Conservation (phyloP, 1,140 invertebrate genomes). For the Trichonephila clavata region DNA sequence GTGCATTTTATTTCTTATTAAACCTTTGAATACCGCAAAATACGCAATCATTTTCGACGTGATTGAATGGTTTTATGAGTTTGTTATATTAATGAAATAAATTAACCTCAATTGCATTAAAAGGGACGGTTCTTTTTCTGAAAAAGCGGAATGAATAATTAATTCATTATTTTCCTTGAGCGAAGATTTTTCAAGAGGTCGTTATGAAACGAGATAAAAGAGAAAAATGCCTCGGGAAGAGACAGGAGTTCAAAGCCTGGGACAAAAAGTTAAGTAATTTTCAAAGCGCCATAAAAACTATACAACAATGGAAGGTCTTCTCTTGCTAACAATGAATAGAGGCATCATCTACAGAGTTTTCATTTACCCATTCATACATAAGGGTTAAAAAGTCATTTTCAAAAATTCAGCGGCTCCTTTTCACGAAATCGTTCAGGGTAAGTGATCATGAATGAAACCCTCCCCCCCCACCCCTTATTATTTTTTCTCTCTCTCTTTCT, state of each 20-base stretch:
- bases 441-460: constrained; percentile 42
- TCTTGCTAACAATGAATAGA: constrained; percentile 44
- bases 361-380: constrained; percentile 40
- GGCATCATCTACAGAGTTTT: neutral
- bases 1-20: no score
- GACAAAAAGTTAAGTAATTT: neutral
- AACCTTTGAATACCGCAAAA: no score
- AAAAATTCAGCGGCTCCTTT: neutral
- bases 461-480: neutral
- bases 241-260: neutral
- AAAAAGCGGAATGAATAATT: neutral
- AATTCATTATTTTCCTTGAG: neutral
- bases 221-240: neutral
- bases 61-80: no score
- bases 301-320: constrained; percentile 8
- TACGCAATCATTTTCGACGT: no score
- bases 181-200: neutral
- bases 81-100: no score
- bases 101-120: no score
- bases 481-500: no score
- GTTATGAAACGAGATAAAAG: neutral
- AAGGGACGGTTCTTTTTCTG: no score
- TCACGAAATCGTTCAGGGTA: constrained; percentile 42
- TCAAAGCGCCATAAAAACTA: constrained; percentile 18
- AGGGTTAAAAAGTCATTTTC: constrained; percentile 49